phyloP scores from a whole-genome alignment of 2,113 vertebrate species.

The Phyllostomus discolor region DNA sequence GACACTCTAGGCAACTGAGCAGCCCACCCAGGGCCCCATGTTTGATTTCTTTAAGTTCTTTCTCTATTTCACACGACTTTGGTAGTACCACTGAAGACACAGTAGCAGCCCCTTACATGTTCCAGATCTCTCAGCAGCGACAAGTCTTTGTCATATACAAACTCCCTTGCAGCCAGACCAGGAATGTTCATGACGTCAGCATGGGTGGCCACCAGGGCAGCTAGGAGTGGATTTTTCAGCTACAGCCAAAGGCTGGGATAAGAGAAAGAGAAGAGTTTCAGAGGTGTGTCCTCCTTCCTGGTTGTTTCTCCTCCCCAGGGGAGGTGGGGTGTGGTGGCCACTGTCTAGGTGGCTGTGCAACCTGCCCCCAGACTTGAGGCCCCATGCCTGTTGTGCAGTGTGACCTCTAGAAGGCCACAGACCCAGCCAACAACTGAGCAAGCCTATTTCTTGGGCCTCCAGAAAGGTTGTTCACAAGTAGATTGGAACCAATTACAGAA shows the following conservation, averaged over 20 bases:
- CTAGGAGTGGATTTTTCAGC: constrained; percentile 86
- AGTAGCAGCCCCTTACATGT: constrained; percentile 81
- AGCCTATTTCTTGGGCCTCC: not conserved
- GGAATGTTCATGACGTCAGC: constrained; percentile 94
- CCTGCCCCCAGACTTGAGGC: not conserved
- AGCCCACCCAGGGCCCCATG: too few species aligned
- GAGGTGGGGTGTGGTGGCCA: fast-evolving
- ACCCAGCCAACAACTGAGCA: not conserved
- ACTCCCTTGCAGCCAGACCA: constrained; percentile 90
- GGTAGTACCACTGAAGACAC: not conserved
- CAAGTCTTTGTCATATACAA: constrained; percentile 91
- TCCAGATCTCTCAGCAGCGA: constrained; percentile 90
- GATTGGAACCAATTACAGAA: not conserved
- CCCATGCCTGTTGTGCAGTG: fast-evolving
- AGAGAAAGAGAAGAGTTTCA: not conserved
- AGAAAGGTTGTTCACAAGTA: not conserved
- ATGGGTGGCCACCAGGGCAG: constrained; percentile 92
- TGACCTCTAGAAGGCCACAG: not conserved
- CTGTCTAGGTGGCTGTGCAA: not conserved
- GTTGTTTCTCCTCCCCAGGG: not conserved
- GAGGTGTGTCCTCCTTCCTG: not conserved
- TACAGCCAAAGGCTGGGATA: constrained; percentile 88
- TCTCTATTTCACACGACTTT: not conserved
- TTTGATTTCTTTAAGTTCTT: too few species aligned
- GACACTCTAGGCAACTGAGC: too few species aligned